Conservation (phyloP, 2,113 vertebrate species). For the Chionomys nivalis region DNA sequence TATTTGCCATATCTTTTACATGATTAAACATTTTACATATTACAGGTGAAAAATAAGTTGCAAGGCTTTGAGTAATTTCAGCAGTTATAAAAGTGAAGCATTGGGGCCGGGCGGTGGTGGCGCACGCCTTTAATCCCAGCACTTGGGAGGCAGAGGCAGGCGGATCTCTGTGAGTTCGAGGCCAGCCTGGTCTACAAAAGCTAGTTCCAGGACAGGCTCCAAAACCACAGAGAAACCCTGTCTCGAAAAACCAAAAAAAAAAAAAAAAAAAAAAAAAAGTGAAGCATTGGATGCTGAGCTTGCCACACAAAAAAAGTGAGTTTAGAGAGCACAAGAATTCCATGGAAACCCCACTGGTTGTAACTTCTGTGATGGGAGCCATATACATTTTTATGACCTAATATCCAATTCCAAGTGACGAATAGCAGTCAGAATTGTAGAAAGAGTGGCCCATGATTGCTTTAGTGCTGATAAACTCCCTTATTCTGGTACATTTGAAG, state of each 20-base stretch:
- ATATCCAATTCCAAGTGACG: background rate
- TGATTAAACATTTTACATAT: no score
- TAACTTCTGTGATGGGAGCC: background rate
- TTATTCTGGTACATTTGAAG: background rate
- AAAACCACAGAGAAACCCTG: no score
- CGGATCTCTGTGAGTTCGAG: no score
- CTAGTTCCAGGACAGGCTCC: no score
- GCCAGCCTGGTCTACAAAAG: no score
- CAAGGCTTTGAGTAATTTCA: conserved; percentile 19
- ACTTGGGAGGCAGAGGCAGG: no score
- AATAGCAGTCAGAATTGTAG: background rate
- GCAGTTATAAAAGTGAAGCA: background rate
- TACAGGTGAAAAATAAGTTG: background rate
- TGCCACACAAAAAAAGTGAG: conserved; percentile 1
- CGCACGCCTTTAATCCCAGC: no score
- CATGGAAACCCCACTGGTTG: background rate
- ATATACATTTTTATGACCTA: background rate
- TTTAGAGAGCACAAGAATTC: conserved; percentile 42
- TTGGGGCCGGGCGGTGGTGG: no score
- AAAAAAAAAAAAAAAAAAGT: no score
- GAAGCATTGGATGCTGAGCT: conserved; percentile 31
- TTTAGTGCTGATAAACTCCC: background rate
- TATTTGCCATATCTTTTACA: no score
- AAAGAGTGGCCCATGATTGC: background rate
- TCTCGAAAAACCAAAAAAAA: no score